Conservation (phyloP, 2,113 vertebrate species). For the Oryctolagus cuniculus region mOryCun1.1 NC_091439.1:81189001-81189500, state of each 20-base stretch:
- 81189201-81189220: constrained; percentile 66
- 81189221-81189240: not conserved
- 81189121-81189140: constrained; percentile 28
- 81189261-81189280: not conserved
- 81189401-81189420: not conserved
- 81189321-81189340: not conserved
- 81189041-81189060: constrained; percentile 7
- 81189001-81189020: constrained; percentile 45
- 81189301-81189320: constrained; percentile 31
- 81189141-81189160: constrained; percentile 66
- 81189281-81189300: not conserved
- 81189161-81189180: constrained; percentile 65
- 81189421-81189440: not conserved
- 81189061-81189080: constrained; percentile 18
- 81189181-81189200: constrained; percentile 76
- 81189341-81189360: not conserved
- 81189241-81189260: constrained; percentile 5
- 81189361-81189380: not conserved
- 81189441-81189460: not conserved
- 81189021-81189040: constrained; percentile 41
- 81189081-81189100: not conserved
- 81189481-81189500: not conserved
- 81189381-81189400: not conserved
- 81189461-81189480: constrained; percentile 6
- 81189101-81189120: constrained; percentile 11